Conservation (phyloP, 53 echinoderm and acorn worm species). For the Henricia sp. region DNA sequence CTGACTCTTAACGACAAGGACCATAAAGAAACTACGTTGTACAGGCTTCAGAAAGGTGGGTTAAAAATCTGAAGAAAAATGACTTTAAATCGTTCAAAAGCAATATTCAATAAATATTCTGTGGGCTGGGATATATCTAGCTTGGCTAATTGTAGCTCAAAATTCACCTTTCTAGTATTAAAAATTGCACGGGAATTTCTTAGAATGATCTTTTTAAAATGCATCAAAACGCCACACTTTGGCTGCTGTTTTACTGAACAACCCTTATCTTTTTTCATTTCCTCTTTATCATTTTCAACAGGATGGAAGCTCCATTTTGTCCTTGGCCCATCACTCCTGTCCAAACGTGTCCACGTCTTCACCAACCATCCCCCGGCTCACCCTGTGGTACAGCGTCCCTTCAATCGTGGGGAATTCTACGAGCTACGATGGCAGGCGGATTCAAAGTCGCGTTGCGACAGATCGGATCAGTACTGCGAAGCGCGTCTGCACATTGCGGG, state of each 20-base stretch:
- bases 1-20: constrained; percentile 77
- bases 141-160: too few relatives aligned
- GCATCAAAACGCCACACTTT: too few relatives aligned
- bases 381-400: constrained; percentile 50
- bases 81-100: too few relatives aligned
- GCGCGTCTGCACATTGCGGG: constrained; percentile 78
- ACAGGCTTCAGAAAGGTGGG: constrained; percentile 84
- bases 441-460: constrained; percentile 78
- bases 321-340: constrained; percentile 88
- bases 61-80: background rate
- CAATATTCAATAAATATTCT: too few relatives aligned
- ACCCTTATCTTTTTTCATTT: too few relatives aligned
- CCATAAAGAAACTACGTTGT: constrained; percentile 68
- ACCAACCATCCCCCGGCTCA: constrained; percentile 83
- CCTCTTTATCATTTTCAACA: too few relatives aligned
- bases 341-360: constrained; percentile 79
- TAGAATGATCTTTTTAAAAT: too few relatives aligned
- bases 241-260: too few relatives aligned
- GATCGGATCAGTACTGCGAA: constrained; percentile 88
- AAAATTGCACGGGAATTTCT: too few relatives aligned
- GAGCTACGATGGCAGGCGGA: constrained; percentile 78
- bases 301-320: constrained; percentile 95
- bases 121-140: too few relatives aligned
- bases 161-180: too few relatives aligned
- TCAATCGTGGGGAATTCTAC: constrained; percentile 86